A percentile compares a stretch with the other conserved stretches of the same genome.
phyloP scores from a whole-genome alignment of 2,113 vertebrate species.

The Megalops atlanticus region DNA sequence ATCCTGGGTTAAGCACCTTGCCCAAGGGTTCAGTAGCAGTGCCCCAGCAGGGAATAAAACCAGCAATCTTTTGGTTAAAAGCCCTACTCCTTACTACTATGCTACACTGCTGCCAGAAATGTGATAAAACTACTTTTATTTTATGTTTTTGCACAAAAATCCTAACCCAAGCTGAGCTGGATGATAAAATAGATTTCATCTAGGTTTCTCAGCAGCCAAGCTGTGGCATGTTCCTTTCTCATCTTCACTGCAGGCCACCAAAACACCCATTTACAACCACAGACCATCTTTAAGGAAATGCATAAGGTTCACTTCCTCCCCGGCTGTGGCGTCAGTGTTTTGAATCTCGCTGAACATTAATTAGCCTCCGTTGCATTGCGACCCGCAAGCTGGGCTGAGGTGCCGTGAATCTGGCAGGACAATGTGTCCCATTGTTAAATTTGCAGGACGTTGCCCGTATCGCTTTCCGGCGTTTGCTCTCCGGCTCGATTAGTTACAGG shows the following conservation, averaged over 20 bases:
- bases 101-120: too few species aligned
- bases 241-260: neutral
- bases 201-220: neutral
- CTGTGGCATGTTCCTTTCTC: neutral
- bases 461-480: slow-evolving; percentile 43
- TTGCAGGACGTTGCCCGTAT: slow-evolving; percentile 33
- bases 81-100: too few species aligned
- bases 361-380: neutral
- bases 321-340: too few species aligned
- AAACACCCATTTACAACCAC: neutral
- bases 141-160: neutral
- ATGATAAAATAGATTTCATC: neutral
- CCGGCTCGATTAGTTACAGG: slow-evolving; percentile 13
- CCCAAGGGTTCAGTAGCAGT: too few species aligned
- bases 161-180: neutral
- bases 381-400: slow-evolving; percentile 33
- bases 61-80: too few species aligned
- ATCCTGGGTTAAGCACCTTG: too few species aligned
- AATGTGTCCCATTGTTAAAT: slow-evolving; percentile 36
- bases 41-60: too few species aligned
- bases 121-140: neutral
- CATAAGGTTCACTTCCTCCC: neutral
- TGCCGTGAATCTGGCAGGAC: slow-evolving; percentile 17
- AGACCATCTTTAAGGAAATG: neutral
- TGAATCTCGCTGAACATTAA: too few species aligned